phyloP scores from a whole-genome alignment of 2,113 vertebrate genomes.

The Cariama cristata region DNA sequence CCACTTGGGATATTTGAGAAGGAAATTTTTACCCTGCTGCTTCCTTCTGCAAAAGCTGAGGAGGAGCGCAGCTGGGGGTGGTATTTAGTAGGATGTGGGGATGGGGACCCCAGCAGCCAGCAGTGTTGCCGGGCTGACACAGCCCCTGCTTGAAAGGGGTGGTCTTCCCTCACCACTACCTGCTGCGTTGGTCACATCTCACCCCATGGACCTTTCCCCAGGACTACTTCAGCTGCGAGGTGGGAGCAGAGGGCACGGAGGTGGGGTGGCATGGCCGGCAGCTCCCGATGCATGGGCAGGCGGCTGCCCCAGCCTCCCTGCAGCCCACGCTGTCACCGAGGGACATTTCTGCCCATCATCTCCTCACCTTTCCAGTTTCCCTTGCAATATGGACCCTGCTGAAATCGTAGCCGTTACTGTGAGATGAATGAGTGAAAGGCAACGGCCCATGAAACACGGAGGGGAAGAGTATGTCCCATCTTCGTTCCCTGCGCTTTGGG shows the following conservation, averaged over 20 bases:
- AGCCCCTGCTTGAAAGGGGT: neutral
- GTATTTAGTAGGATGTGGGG: neutral
- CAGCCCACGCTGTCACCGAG: neutral
- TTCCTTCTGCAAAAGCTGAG: neutral
- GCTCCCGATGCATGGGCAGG: rapidly evolving
- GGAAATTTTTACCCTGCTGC: neutral
- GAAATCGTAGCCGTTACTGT: neutral
- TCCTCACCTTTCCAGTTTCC: neutral
- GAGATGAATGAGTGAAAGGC: neutral
- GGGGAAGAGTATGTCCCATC: neutral
- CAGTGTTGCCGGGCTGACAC: rapidly evolving
- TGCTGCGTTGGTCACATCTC: rapidly evolving
- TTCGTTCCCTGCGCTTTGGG: rapidly evolving
- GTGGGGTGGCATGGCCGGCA: neutral
- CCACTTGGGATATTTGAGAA: neutral
- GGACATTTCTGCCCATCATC: neutral
- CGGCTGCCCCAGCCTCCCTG: too few relatives aligned
- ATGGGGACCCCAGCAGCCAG: neutral
- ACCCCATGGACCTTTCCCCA: neutral
- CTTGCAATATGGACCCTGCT: neutral
- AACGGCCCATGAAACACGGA: rapidly evolving
- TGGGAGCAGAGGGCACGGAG: rapidly evolving
- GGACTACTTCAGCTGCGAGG: neutral
- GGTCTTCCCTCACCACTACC: neutral
- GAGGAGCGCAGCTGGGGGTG: neutral